Percentiles rank a stretch among this genome's conserved stretches.
These are phyloP conservation scores for Apeltes quadracus DNA, from an alignment of 2,113 vertebrate genomes.

Conservation along the genomic window DNA sequence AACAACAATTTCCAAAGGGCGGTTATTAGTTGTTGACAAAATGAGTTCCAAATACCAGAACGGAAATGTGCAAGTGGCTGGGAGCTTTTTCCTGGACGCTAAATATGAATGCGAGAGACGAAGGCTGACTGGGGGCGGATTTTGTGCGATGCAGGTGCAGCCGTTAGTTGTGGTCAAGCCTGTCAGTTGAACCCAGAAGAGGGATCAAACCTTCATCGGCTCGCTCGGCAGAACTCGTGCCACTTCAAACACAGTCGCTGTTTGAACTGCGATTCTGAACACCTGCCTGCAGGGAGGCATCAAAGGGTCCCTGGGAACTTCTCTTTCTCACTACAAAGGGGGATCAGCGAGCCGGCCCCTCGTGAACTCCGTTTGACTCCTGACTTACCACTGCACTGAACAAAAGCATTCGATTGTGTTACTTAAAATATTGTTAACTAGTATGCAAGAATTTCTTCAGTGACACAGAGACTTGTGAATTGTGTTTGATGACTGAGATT, in stretches of 20 bases:
- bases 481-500: background rate
- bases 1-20: background rate
- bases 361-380: slow-evolving; percentile 50
- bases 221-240: slow-evolving; percentile 34
- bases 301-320: slow-evolving; percentile 54
- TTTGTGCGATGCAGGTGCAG: slow-evolving; percentile 44
- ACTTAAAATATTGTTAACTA: background rate
- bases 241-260: slow-evolving; percentile 64
- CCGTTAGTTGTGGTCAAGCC: slow-evolving; percentile 45
- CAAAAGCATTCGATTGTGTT: background rate
- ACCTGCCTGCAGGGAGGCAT: slow-evolving; percentile 63
- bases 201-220: slow-evolving; percentile 58
- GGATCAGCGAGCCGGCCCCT: slow-evolving; percentile 26
- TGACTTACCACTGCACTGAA: slow-evolving; percentile 10
- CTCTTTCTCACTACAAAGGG: slow-evolving; percentile 59
- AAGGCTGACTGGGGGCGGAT: background rate
- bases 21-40: background rate
- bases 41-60: background rate
- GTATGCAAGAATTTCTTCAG: too few relatives aligned
- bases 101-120: background rate
- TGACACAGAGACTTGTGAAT: too few relatives aligned
- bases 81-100: background rate
- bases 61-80: background rate
- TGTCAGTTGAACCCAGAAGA: slow-evolving; percentile 50
- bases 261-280: slow-evolving; percentile 59